Evolutionary conservation across 2,797 vertebrate species (phyloP).

Genomic region (Pachyuromys duprasi): DNA sequence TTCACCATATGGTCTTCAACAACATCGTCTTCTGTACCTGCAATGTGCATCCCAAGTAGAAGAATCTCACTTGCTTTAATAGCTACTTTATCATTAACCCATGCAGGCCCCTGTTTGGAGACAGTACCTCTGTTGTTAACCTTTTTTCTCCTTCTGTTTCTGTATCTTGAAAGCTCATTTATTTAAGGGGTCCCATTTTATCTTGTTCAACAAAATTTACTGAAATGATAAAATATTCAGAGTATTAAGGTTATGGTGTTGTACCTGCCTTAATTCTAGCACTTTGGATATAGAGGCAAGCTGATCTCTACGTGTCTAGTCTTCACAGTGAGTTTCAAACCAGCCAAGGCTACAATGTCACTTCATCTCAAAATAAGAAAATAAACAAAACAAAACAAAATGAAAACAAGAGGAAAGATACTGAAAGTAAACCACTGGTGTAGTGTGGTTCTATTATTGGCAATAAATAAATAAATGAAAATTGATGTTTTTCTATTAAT

Average conservation of each 20-base stretch:
- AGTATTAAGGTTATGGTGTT: background rate
- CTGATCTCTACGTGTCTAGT: background rate
- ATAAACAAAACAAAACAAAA: background rate
- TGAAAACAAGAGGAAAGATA: background rate
- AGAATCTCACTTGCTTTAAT: background rate
- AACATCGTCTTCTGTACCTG: background rate
- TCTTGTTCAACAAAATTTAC: constrained; percentile 33
- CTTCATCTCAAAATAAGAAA: background rate
- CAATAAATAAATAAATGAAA: background rate
- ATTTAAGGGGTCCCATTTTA: background rate
- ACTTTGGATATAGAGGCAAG: background rate
- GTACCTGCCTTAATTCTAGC: background rate
- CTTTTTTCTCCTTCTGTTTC: background rate
- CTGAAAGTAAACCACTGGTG: background rate
- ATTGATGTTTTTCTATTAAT: background rate
- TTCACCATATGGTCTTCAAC: background rate
- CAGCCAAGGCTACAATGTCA: background rate
- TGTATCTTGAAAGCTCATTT: background rate
- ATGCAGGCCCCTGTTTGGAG: background rate
- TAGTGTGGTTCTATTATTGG: background rate
- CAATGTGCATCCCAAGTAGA: background rate
- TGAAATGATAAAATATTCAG: background rate
- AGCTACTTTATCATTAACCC: background rate
- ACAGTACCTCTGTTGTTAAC: background rate
- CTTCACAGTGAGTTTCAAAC: background rate